Evolutionary conservation across 2,888 invertebrate genomes (phyloP), one percentile per base, ranked within the genome.

Genomic region (Bhutanitis thaidina): DNA sequence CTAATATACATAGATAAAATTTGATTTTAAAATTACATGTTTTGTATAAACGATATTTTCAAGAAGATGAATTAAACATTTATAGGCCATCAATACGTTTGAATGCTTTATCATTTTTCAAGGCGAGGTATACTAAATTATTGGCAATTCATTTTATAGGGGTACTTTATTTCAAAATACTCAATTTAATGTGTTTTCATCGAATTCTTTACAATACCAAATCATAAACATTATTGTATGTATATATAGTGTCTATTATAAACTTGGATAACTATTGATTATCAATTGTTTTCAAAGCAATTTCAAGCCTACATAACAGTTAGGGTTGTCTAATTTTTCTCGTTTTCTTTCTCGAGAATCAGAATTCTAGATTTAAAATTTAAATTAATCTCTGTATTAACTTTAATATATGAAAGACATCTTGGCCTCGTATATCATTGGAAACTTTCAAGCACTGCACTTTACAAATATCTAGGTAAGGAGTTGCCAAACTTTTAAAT

Each of bases 71-170:
- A 43, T 43, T 43, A 43, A 43, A 20, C 20, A 4, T 20, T 20
- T 20, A 20, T 20, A 20, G 20, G 20, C 20, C 20, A 20, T 20
- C 20, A 20, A 27, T 8, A 8, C 1, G 8, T 8, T 1, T 27
- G 7, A 27, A 4, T 7, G 8, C 7, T 27, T 27, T 8, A 27
- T 27, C 27, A 27, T 27, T 7, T 27, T 47, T 54, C 47, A 45
- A 52, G 60, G 51, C 53, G 46, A 49, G 30, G 14, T 41, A 41
- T 29, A 20, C 41, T 62, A 64, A 66, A 66, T 63, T 62, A 67
- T 61, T 69, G 61, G 60, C 64, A 61, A 67, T 67, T 61, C 58
- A 57, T 64, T 71, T 71, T 63, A 73, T 68, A 54, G 56, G 56
- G 14, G 37, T 46, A 51, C 36, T 51, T 45, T 46, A 51, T 46